Percentiles rank a stretch among this genome's conserved stretches.
phyloP scores from a whole-genome alignment of 2,888 invertebrate genomes.

The Dioctria linearis region DNA sequence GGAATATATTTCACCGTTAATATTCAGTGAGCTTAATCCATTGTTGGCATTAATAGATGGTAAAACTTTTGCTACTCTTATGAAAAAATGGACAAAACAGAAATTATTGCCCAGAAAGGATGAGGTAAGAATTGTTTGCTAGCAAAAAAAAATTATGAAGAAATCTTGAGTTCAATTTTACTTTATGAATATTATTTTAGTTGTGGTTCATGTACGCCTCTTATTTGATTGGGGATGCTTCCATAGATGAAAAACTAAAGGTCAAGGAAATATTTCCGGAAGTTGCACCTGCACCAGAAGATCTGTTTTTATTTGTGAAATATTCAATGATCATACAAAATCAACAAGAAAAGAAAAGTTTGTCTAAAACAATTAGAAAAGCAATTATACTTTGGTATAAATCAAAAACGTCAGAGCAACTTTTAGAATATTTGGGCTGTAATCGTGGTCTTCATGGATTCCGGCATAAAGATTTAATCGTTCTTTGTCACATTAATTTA shows the following conservation, averaged over 20 bases:
- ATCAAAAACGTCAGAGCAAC: constrained; percentile 60
- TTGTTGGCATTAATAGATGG: constrained; percentile 57
- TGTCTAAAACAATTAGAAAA: constrained; percentile 66
- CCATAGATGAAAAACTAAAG: constrained; percentile 15
- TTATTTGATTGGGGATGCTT: constrained; percentile 60
- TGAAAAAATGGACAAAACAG: constrained; percentile 59
- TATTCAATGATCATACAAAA: constrained; percentile 63
- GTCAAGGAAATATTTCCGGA: constrained; percentile 62
- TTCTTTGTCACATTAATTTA: constrained; percentile 64
- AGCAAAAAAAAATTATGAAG: background rate
- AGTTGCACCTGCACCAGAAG: constrained; percentile 62
- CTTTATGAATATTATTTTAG: constrained; percentile 55
- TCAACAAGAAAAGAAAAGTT: constrained; percentile 61
- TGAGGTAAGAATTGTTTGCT: constrained; percentile 62
- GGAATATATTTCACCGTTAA: background rate
- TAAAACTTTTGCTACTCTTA: constrained; percentile 60
- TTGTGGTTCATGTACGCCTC: constrained; percentile 65
- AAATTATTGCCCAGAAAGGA: constrained; percentile 61
- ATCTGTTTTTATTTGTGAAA: constrained; percentile 65
- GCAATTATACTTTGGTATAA: constrained; percentile 66
- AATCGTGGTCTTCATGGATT: constrained; percentile 49
- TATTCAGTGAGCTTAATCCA: background rate
- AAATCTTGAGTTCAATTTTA: background rate
- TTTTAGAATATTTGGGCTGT: constrained; percentile 46
- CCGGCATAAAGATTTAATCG: constrained; percentile 64